These are phyloP conservation scores for Lipotes vexillifer DNA, from an alignment of 2,113 vertebrate genomes.

Conservation along the genomic window DNA sequence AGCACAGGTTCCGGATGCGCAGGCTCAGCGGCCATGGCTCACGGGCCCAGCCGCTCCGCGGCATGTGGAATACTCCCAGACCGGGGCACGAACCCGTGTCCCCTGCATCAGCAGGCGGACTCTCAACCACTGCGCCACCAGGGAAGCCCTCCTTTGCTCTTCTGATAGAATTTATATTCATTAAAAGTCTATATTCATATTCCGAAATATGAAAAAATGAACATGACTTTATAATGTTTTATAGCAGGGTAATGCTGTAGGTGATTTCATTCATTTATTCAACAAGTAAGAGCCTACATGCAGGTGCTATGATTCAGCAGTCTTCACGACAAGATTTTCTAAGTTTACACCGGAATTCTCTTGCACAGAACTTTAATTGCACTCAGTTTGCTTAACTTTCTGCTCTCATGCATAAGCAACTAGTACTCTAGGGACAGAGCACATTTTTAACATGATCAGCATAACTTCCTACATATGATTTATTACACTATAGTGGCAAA, in stretches of 20 bases:
- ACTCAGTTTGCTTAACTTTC: not conserved
- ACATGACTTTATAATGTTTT: constrained; percentile 70
- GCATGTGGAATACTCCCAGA: fast-evolving
- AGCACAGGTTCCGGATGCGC: too few relatives aligned
- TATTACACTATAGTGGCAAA: not conserved
- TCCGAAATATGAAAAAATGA: constrained; percentile 73
- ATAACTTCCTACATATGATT: not conserved
- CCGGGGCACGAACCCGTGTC: too few relatives aligned
- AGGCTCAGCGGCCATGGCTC: too few relatives aligned
- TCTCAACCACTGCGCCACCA: too few relatives aligned
- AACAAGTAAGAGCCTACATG: not conserved
- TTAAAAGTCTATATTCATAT: constrained; percentile 60
- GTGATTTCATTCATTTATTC: constrained; percentile 43
- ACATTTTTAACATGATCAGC: not conserved
- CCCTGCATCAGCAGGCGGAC: too few relatives aligned
- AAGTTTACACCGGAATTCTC: not conserved
- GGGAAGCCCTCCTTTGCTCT: constrained; percentile 35
- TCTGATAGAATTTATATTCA: constrained; percentile 74
- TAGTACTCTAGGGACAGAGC: not conserved
- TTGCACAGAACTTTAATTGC: not conserved
- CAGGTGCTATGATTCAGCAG: not conserved
- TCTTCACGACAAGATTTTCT: not conserved
- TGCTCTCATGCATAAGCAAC: not conserved
- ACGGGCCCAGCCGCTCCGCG: fast-evolving
- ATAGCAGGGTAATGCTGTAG: constrained; percentile 59